These are phyloP conservation scores for Cataglyphis rosenhaueri DNA, from an alignment of 2,888 invertebrate species.

Conservation along the genomic window DNA sequence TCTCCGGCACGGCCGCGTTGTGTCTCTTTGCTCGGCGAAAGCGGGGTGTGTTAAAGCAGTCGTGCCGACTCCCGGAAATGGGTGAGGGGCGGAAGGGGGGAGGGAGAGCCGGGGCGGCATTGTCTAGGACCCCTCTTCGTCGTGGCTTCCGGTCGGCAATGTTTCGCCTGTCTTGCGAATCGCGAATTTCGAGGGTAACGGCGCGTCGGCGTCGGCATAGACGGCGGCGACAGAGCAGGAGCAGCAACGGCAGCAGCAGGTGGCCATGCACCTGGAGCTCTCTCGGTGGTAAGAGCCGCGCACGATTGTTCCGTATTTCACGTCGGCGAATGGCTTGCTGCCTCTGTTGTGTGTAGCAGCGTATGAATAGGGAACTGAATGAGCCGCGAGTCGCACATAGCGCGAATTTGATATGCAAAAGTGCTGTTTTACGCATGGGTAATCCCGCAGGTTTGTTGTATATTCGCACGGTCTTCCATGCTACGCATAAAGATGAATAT, in stretches of 20 bases:
- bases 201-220: constrained; percentile 11
- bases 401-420: constrained; percentile 54
- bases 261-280: constrained; percentile 80
- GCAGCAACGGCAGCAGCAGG: constrained; percentile 75
- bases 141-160: constrained; percentile 77
- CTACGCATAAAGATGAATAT: constrained; percentile 11
- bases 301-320: constrained; percentile 67
- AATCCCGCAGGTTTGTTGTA: constrained; percentile 1
- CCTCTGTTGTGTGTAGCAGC: constrained; percentile 12
- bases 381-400: constrained; percentile 32
- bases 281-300: constrained; percentile 50
- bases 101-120: constrained; percentile 67
- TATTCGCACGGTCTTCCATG: constrained; percentile 11
- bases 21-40: constrained; percentile 31
- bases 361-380: constrained; percentile 50
- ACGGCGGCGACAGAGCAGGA: not conserved
- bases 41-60: constrained; percentile 57
- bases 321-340: constrained; percentile 27
- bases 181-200: constrained; percentile 73
- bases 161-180: constrained; percentile 79
- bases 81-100: not conserved
- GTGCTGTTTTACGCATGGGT: constrained; percentile 45
- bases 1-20: constrained; percentile 30
- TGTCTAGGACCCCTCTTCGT: constrained; percentile 71
- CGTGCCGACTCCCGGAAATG: constrained; percentile 64